Evolutionary conservation across 2,888 invertebrate species (phyloP), one percentile per base, ranked within the genome.

Genomic region (Parnassius glacialis): DNA sequence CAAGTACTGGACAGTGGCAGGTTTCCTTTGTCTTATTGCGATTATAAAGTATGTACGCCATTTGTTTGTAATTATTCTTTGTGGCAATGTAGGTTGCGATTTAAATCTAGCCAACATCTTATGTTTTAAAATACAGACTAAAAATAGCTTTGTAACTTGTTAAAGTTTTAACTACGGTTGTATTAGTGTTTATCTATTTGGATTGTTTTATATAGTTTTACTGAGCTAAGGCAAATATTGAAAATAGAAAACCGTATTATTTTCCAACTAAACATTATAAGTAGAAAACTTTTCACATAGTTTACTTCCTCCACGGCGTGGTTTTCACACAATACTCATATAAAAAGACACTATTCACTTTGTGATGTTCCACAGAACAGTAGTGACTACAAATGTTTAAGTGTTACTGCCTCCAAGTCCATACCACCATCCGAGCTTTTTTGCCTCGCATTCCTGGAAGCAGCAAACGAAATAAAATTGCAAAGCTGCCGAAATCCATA

Each of bases 401-500:
- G 72, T 73, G 71, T 74, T 62, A 65, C 70, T 59, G 66, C 67
- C 53, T 64, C 65, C 67, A 65, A 64, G 64, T 61, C 62, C 62
- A 70, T 70, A 13, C 45, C 45, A 45, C 16, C 48, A 48, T 48
- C 13, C 48, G 13, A 71, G 72, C 76, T 80, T 81, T 81, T 79
- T 76, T 74, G 67, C 70, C 66, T 68, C 66, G 70, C 65, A 70
- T 85, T 86, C 86, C 67, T 70, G 75, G 75, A 80, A 85, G 76
- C 79, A 78, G 48, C 13, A 83, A 65, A 72, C 71, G 72, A 79
- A 81, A 82, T 80, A 81, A 82, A 82, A 78, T 76, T 75, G 78
- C 76, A 79, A 78, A 76, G 83, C 84, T 84, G 87, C 85, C 89
- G 88, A 89, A 88, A 87, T 84, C 76, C 88, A 87, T 87, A 87